These are phyloP conservation scores for Pelvicachromis taeniatus DNA, from an alignment of 2,113 vertebrate genomes.

Conservation along the genomic window DNA sequence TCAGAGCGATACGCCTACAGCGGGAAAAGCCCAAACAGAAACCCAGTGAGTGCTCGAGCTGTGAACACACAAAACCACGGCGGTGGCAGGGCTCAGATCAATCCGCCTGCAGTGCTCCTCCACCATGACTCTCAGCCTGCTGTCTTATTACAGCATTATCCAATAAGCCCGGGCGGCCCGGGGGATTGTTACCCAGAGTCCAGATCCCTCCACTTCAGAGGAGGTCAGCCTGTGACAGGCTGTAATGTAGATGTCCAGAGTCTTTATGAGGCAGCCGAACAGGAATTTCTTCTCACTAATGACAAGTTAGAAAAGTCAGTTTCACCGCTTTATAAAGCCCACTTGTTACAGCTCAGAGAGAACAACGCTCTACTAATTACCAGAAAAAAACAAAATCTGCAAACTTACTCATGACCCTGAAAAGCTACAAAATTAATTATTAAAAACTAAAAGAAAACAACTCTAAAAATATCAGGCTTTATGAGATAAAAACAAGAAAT, in stretches of 20 bases:
- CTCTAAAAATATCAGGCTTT: not conserved
- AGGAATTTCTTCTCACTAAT: not conserved
- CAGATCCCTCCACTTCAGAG: not conserved
- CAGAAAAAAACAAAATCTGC: not conserved
- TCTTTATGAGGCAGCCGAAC: not conserved
- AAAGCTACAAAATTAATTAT: not conserved
- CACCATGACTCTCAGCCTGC: not conserved
- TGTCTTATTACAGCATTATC: slow-evolving; percentile 65
- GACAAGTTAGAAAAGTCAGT: not conserved
- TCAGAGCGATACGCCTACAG: slow-evolving; percentile 20
- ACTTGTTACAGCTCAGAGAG: not conserved
- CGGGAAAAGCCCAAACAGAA: not conserved
- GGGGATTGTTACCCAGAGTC: not conserved
- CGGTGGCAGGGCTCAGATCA: slow-evolving; percentile 31
- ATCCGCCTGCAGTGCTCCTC: slow-evolving; percentile 13
- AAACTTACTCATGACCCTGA: not conserved
- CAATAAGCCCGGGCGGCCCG: slow-evolving; percentile 34
- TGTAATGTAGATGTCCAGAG: not conserved
- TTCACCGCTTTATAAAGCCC: not conserved
- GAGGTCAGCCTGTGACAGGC: not conserved
- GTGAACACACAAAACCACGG: slow-evolving; percentile 51
- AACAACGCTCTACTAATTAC: not conserved
- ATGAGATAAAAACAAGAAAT: not conserved
- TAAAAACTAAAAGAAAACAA: not conserved
- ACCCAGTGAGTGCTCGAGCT: slow-evolving; percentile 25